A percentile compares a stretch with the other conserved stretches of the same genome.
Conservation (phyloP, 92 coral and sea anemone species). For the Pocillopora meandrina region DNA sequence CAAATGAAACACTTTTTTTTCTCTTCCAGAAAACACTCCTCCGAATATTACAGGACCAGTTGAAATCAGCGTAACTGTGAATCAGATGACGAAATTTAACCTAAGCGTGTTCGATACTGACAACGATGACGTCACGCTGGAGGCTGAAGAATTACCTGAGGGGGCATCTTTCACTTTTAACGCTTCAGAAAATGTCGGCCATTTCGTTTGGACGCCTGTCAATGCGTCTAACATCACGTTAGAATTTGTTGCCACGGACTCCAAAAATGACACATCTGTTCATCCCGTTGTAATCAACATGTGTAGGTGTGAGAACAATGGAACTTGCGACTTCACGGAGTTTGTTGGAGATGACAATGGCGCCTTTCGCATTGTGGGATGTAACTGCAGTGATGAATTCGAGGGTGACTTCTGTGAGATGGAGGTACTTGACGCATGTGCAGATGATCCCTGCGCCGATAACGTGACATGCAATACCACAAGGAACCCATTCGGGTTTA, state of each 20-base stretch:
- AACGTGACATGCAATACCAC: conserved; percentile 53
- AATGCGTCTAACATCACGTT: conserved; percentile 42
- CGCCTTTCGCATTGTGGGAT: conserved; percentile 51
- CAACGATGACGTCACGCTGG: conserved; percentile 59
- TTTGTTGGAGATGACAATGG: conserved; percentile 40
- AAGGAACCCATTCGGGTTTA: conserved; percentile 55
- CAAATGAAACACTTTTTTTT: background rate
- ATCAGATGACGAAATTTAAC: conserved; percentile 19
- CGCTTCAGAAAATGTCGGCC: conserved; percentile 1
- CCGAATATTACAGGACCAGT: conserved; percentile 64
- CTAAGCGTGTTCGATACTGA: conserved; percentile 59
- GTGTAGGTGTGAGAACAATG: conserved; percentile 70
- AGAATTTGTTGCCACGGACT: conserved; percentile 61
- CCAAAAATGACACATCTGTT: conserved; percentile 49
- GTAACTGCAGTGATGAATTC: conserved; percentile 62
- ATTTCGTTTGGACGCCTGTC: conserved; percentile 55
- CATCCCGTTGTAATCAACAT: conserved; percentile 39
- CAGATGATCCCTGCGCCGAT: conserved; percentile 61
- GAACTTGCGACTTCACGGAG: conserved; percentile 49
- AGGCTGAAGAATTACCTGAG: conserved; percentile 48
- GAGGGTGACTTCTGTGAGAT: conserved; percentile 71
- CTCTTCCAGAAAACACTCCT: conserved; percentile 59
- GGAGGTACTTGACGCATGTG: conserved; percentile 54
- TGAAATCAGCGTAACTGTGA: conserved; percentile 53
- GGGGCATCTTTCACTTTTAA: conserved; percentile 58